These are phyloP conservation scores for Scelioninae gen. 1 DNA, from an alignment of 2,888 invertebrate species.

Conservation along the genomic window DNA sequence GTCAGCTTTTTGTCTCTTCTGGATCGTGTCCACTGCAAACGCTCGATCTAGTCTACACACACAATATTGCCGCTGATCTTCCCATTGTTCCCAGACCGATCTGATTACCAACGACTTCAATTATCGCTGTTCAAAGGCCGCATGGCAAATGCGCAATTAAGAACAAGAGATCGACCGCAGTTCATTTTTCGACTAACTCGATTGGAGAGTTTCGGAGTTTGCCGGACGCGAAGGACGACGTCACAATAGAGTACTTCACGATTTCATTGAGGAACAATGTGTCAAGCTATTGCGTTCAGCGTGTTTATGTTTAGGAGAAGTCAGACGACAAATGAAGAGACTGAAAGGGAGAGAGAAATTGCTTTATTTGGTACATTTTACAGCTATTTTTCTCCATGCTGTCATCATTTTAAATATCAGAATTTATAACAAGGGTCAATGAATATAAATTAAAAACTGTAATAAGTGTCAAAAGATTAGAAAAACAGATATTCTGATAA, in stretches of 20 bases:
- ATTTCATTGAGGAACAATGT: conserved; percentile 12
- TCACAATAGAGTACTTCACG: background rate
- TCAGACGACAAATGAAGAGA: too few species aligned
- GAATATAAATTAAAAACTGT: too few species aligned
- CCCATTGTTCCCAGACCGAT: conserved; percentile 48
- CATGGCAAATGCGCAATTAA: conserved; percentile 43
- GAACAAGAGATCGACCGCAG: conserved; percentile 22
- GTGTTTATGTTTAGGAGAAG: background rate
- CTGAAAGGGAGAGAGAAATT: too few species aligned
- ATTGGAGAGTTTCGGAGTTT: conserved; percentile 20
- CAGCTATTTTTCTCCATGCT: too few species aligned
- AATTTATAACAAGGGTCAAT: too few species aligned
- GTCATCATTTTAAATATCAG: too few species aligned
- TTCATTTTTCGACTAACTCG: conserved; percentile 21
- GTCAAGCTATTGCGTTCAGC: background rate
- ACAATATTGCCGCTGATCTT: conserved; percentile 45
- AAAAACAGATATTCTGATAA: too few species aligned
- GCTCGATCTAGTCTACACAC: conserved; percentile 24
- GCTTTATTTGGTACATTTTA: too few species aligned
- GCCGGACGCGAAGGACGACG: background rate
- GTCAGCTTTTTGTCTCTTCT: conserved; percentile 60
- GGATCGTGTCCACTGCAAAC: conserved; percentile 41
- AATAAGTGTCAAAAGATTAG: too few species aligned
- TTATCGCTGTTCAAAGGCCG: conserved; percentile 36
- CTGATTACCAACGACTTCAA: conserved; percentile 47